phyloP scores from a whole-genome alignment of 1,140 invertebrate species.

The Drosophila willistoni region DNA sequence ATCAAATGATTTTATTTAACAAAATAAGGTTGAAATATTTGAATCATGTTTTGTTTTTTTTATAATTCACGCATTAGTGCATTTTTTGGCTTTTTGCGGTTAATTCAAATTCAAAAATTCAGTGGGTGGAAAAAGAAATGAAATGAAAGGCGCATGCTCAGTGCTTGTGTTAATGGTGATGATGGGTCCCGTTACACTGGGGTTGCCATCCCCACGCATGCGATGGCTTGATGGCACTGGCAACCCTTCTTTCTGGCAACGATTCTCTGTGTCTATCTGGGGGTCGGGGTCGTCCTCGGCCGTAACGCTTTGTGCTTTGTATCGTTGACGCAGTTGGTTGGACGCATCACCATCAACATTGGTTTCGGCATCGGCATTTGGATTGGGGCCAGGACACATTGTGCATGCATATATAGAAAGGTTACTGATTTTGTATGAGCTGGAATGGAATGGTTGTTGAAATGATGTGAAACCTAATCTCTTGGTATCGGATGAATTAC shows the following conservation, averaged over 20 bases:
- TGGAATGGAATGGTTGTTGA: not conserved
- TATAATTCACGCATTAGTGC: too few species aligned
- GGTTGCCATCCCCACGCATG: conserved; percentile 30
- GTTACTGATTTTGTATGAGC: not conserved
- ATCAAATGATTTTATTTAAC: too few species aligned
- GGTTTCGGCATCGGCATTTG: not conserved
- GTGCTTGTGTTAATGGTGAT: not conserved
- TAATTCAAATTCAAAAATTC: not conserved
- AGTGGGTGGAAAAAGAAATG: not conserved
- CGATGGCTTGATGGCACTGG: conserved; percentile 30
- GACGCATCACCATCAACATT: not conserved
- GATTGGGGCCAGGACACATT: conserved; percentile 17
- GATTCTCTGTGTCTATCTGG: conserved; percentile 7
- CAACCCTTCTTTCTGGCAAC: conserved; percentile 12
- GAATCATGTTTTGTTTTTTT: too few species aligned
- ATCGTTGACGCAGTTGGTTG: conserved; percentile 10
- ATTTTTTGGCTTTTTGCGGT: not conserved
- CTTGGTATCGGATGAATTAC: not conserved
- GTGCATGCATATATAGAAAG: not conserved
- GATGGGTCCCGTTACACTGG: not conserved
- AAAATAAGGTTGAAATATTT: too few species aligned
- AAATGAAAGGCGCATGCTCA: not conserved
- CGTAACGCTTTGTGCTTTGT: conserved; percentile 21
- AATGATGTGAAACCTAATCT: not conserved
- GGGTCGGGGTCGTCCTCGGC: conserved; percentile 27